These are phyloP conservation scores for Lasioglossum pauxillum DNA, from an alignment of 2,888 invertebrate species.

Conservation along the genomic window DNA sequence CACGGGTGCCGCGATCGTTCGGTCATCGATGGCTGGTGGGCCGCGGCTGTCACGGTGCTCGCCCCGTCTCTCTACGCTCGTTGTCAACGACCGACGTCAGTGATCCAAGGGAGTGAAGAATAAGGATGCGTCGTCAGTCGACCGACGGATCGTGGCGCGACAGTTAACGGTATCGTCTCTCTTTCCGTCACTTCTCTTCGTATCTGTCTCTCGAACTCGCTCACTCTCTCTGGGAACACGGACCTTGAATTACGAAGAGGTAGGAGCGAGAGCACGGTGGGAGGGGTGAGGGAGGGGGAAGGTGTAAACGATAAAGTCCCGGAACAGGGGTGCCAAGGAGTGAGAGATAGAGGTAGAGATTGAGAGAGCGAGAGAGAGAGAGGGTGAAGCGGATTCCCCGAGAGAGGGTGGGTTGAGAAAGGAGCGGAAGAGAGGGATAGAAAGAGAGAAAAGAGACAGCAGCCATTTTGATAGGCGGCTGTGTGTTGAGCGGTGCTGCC, in stretches of 20 bases:
- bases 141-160: slow-evolving; percentile 52
- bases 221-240: neutral
- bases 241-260: slow-evolving; percentile 13
- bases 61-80: slow-evolving; percentile 31
- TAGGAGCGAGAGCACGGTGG: neutral
- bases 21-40: slow-evolving; percentile 47
- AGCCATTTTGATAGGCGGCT: slow-evolving; percentile 82
- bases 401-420: slow-evolving; percentile 6
- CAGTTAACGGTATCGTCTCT: slow-evolving; percentile 44
- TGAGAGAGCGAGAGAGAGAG: neutral
- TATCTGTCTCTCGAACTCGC: slow-evolving; percentile 7
- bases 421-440: slow-evolving; percentile 4
- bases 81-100: slow-evolving; percentile 36
- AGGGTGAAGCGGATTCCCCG: neutral
- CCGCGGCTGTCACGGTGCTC: slow-evolving; percentile 36
- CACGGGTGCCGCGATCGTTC: slow-evolving; percentile 21
- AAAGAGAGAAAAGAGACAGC: slow-evolving; percentile 62
- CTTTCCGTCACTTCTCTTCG: neutral
- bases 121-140: slow-evolving; percentile 53
- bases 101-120: slow-evolving; percentile 56
- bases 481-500: slow-evolving; percentile 73
- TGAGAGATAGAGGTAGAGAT: neutral
- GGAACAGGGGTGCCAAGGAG: slow-evolving; percentile 19
- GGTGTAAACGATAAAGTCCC: slow-evolving; percentile 15
- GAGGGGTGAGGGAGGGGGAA: neutral